These are phyloP conservation scores for Cherax quadricarinatus DNA, from an alignment of 1,140 invertebrate species.

Conservation along the genomic window DNA sequence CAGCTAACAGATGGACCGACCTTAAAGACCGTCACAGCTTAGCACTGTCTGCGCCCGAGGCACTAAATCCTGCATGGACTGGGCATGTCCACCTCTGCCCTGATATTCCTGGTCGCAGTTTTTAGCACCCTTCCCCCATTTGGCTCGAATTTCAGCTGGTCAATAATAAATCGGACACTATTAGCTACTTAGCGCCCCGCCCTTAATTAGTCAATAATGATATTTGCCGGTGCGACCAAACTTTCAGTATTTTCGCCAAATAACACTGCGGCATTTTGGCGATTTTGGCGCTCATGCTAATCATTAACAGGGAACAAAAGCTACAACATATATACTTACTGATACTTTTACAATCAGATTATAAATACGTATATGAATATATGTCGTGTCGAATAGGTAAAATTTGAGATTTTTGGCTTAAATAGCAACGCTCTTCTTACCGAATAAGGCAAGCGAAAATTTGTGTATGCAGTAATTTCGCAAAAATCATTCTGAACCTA, in stretches of 20 bases:
- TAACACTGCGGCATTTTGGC: background rate
- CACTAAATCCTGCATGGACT: slow-evolving; percentile 34
- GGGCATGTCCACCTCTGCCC: slow-evolving; percentile 14
- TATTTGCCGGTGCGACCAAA: slow-evolving; percentile 18
- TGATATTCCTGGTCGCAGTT: background rate
- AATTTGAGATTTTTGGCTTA: too few species aligned
- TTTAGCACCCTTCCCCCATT: slow-evolving; percentile 9
- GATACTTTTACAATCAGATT: too few species aligned
- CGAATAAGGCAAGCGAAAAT: too few species aligned
- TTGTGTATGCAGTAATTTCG: too few species aligned
- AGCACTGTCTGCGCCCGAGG: background rate
- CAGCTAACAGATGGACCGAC: background rate
- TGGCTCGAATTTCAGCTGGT: slow-evolving; percentile 22
- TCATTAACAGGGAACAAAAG: too few species aligned
- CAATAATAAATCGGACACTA: slow-evolving; percentile 37
- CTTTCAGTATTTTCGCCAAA: background rate
- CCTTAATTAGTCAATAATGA: slow-evolving; percentile 41
- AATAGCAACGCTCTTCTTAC: too few species aligned
- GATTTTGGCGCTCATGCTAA: too few species aligned
- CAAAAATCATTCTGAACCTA: too few species aligned
- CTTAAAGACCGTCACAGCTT: background rate
- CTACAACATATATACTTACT: too few species aligned
- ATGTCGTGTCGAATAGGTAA: too few species aligned
- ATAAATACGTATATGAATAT: too few species aligned
- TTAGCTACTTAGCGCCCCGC: slow-evolving; percentile 30